phyloP scores from a whole-genome alignment of 2,888 invertebrate species.

The Leptinotarsa juncta region DNA sequence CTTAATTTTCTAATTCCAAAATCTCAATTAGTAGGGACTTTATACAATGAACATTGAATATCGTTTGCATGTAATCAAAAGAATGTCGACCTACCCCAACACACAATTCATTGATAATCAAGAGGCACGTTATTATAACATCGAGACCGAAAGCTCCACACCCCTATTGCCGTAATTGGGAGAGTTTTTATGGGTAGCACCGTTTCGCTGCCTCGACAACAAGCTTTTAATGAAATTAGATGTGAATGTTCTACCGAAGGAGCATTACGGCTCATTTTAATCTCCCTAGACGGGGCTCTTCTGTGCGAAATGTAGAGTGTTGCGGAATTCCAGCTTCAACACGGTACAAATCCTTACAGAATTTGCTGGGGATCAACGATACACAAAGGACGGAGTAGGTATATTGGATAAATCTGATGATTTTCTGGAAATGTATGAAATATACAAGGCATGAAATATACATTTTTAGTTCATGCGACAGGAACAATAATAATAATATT shows the following conservation, averaged over 20 bases:
- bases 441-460: too few species aligned
- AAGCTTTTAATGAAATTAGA: constrained; percentile 10
- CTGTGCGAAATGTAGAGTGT: constrained; percentile 11
- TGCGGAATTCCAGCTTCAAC: constrained; percentile 4
- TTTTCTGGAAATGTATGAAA: too few species aligned
- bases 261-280: constrained; percentile 11
- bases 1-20: too few species aligned
- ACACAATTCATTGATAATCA: not conserved
- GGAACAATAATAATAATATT: too few species aligned
- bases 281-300: not conserved
- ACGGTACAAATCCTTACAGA: constrained; percentile 2
- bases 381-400: not conserved
- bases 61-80: too few species aligned
- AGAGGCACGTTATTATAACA: not conserved
- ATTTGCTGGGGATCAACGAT: constrained; percentile 1
- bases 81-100: not conserved
- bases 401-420: too few species aligned
- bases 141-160: not conserved
- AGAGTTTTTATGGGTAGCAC: not conserved
- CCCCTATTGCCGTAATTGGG: not conserved
- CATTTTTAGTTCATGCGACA: too few species aligned
- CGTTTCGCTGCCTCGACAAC: constrained; percentile 1
- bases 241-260: constrained; percentile 6
- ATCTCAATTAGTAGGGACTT: too few species aligned
- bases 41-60: too few species aligned